Percentiles rank a stretch among this genome's conserved stretches.
phyloP scores from a whole-genome alignment of 2,113 vertebrate species.

The Sclerurus mexicanus region DNA sequence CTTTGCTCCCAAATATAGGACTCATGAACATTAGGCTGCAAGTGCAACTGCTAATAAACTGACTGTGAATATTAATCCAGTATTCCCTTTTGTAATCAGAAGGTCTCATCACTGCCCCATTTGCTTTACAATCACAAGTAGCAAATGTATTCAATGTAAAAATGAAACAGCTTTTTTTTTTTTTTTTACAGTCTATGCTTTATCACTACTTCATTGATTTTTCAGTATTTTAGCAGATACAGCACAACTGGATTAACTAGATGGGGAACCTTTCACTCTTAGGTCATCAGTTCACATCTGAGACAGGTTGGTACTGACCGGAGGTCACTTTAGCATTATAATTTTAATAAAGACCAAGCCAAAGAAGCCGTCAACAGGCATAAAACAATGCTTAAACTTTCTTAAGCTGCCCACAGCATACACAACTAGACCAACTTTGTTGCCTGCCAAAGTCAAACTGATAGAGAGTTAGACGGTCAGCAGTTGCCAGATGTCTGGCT shows the following conservation, averaged over 20 bases:
- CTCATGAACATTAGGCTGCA: not conserved
- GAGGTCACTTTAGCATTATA: constrained; percentile 13
- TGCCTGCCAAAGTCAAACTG: constrained; percentile 66
- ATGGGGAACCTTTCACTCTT: constrained; percentile 31
- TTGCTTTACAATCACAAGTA: not conserved
- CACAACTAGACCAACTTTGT: constrained; percentile 61
- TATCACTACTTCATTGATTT: constrained; percentile 20
- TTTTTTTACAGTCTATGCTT: not conserved
- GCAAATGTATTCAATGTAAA: not conserved
- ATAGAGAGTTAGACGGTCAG: constrained; percentile 69
- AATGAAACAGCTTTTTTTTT: not conserved
- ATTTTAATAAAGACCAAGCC: constrained; percentile 38
- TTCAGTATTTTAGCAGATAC: constrained; percentile 24
- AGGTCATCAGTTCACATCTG: not conserved
- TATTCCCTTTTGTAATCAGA: not conserved
- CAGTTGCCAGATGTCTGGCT: constrained; percentile 81
- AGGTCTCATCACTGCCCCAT: not conserved
- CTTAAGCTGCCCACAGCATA: constrained; percentile 34
- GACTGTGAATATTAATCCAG: not conserved
- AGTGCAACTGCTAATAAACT: not conserved
- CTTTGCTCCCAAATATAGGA: not conserved
- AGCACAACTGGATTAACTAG: constrained; percentile 35
- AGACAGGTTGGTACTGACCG: constrained; percentile 11
- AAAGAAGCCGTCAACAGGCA: not conserved
- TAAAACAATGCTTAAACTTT: constrained; percentile 22